Conservation (phyloP, 2,888 invertebrate species). For the Hypercompe scribonia region DNA sequence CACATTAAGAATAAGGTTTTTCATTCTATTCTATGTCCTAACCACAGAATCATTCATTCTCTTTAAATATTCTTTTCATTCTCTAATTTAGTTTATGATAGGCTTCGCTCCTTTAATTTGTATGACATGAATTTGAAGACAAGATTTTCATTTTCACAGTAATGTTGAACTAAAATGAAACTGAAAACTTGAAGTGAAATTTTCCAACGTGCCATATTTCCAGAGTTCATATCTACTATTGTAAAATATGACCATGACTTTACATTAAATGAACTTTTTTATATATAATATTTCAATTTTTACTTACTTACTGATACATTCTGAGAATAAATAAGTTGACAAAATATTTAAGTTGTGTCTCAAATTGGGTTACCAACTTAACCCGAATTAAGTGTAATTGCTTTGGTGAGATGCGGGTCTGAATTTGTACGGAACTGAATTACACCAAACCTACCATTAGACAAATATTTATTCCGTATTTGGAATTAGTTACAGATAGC, state of each 20-base stretch:
- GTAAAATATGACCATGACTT: neutral
- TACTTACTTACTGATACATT: neutral
- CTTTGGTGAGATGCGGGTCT: neutral
- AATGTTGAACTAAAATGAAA: neutral
- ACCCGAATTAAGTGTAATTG: neutral
- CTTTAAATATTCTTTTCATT: neutral
- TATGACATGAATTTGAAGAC: neutral
- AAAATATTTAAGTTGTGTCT: neutral
- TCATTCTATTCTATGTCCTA: neutral
- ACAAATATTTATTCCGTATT: constrained; percentile 6
- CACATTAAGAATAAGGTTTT: neutral
- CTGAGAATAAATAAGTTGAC: neutral
- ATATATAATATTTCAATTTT: neutral
- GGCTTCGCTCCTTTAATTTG: neutral
- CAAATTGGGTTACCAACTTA: constrained; percentile 8
- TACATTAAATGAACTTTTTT: neutral
- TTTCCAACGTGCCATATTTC: neutral
- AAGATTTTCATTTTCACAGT: neutral
- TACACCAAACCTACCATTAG: neutral
- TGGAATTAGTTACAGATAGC: neutral
- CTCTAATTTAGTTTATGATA: neutral
- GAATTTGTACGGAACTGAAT: neutral
- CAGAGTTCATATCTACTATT: neutral
- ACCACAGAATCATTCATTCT: neutral
- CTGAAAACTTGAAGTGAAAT: neutral